A percentile compares a stretch with the other conserved stretches of the same genome.
Evolutionary conservation across 2,797 vertebrate genomes (phyloP).

Genomic region (Falco biarmicus): DNA sequence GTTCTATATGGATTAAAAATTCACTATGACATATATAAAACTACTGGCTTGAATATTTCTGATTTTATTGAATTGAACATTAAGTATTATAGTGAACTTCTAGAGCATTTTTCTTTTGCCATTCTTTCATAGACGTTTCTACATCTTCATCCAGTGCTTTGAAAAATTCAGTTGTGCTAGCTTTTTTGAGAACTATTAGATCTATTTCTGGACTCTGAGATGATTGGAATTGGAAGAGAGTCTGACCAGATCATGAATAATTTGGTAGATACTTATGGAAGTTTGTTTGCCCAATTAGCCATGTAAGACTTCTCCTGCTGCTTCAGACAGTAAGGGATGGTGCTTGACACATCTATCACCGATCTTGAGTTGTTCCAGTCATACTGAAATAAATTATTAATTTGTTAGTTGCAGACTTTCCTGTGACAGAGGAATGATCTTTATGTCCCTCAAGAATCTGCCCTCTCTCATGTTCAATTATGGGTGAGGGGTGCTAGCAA

Average conservation of each 20-base stretch:
- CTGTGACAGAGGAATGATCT: not conserved
- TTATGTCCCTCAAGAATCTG: not conserved
- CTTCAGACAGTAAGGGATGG: not conserved
- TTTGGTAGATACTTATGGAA: not conserved
- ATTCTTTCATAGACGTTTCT: not conserved
- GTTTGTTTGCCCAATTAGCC: not conserved
- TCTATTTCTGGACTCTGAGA: not conserved
- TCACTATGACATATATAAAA: not conserved
- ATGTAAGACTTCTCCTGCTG: not conserved
- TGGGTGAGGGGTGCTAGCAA: not conserved
- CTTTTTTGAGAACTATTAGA: not conserved
- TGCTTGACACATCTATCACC: not conserved
- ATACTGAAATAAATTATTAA: not conserved
- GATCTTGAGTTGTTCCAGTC: not conserved
- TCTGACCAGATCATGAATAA: not conserved
- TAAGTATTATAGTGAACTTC: not conserved
- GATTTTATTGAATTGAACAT: not conserved
- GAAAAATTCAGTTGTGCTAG: not conserved
- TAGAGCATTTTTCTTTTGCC: not conserved
- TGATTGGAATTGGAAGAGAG: not conserved
- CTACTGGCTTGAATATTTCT: not conserved
- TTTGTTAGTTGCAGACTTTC: not conserved
- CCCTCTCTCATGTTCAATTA: not conserved
- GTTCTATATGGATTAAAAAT: not conserved
- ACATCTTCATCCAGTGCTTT: not conserved